phyloP scores from a whole-genome alignment of 2,888 invertebrate genomes.

The Dasypogon diadema region DNA sequence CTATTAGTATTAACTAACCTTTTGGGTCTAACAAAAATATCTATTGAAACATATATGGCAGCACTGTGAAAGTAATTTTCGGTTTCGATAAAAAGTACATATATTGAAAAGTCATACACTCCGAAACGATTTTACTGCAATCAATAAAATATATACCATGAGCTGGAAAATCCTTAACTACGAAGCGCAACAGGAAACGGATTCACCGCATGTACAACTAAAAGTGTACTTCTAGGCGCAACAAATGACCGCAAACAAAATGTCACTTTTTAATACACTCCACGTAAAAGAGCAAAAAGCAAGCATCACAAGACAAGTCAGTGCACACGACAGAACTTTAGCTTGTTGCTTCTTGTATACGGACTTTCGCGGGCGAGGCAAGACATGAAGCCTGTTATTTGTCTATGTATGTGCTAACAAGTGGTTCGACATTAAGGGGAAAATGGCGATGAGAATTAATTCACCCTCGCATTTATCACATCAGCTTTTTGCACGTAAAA shows the following conservation, averaged over 20 bases:
- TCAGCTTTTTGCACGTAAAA: conserved; percentile 3
- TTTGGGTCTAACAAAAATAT: neutral
- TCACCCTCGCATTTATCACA: conserved; percentile 8
- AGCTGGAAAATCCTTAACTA: neutral
- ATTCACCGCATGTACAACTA: neutral
- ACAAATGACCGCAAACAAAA: conserved; percentile 44
- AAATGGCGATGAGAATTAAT: conserved; percentile 40
- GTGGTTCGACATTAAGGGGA: conserved; percentile 25
- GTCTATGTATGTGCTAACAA: conserved; percentile 42
- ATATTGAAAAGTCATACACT: no score
- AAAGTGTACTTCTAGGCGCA: neutral
- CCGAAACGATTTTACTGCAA: neutral
- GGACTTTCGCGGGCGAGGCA: conserved; percentile 7
- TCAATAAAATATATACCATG: neutral
- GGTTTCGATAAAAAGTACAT: neutral
- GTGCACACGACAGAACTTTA: conserved; percentile 16
- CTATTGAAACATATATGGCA: neutral
- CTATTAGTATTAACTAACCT: neutral
- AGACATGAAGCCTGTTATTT: neutral
- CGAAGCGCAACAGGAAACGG: neutral
- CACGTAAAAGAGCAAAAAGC: conserved; percentile 36
- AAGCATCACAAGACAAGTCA: neutral
- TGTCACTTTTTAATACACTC: conserved; percentile 22
- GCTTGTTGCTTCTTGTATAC: conserved; percentile 38
- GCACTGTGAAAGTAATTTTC: neutral